Evolutionary conservation across 37 sponge, comb jelly and placozoan species (phyloP).

Genomic region (Agelas oroides): DNA sequence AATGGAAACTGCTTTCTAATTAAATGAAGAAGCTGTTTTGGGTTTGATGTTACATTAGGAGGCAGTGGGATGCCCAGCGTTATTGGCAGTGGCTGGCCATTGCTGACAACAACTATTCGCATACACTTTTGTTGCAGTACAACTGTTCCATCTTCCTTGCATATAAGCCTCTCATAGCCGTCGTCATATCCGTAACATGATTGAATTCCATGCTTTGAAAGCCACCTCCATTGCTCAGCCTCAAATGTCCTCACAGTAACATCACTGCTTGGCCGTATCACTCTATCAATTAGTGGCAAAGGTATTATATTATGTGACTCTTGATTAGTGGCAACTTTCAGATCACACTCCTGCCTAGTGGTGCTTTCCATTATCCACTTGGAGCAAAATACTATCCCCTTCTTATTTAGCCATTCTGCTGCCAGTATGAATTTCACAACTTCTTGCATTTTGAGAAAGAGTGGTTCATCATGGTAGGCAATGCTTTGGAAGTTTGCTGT

Average conservation of each 20-base stretch:
- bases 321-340: background rate
- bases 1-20: too few species aligned
- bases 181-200: too few species aligned
- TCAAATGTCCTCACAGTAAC: too few species aligned
- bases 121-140: background rate
- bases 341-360: background rate
- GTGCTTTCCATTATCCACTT: constrained; percentile 21
- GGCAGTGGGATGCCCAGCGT: background rate
- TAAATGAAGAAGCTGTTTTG: too few species aligned
- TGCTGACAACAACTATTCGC: background rate
- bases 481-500: constrained; percentile 16
- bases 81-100: background rate
- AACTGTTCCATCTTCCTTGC: background rate
- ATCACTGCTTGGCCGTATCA: too few species aligned
- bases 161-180: background rate
- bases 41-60: background rate
- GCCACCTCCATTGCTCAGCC: too few species aligned
- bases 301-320: too few species aligned
- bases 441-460: constrained; percentile 52
- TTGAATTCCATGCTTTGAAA: too few species aligned
- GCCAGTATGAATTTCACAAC: constrained; percentile 30
- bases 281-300: too few species aligned
- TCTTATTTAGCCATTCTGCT: constrained; percentile 44
- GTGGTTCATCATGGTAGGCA: constrained; percentile 64
- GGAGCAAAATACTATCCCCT: constrained; percentile 7